Evolutionary conservation across 1,140 invertebrate genomes (phyloP).

Genomic region (Helicorthomorpha holstii): DNA sequence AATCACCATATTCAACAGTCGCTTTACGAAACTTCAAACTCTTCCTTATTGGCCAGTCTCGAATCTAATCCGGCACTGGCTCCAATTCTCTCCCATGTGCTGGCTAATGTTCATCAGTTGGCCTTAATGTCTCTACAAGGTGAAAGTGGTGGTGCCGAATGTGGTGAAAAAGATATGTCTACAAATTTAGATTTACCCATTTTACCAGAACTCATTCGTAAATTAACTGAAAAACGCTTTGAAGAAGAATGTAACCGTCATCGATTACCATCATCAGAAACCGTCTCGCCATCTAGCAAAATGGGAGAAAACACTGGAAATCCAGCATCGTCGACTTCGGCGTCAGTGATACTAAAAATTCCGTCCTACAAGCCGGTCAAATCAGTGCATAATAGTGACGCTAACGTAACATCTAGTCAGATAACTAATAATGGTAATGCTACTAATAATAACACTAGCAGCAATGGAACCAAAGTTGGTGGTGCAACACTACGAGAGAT

Average conservation of each 20-base stretch:
- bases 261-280: constrained; percentile 1
- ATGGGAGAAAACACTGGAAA: too few species aligned
- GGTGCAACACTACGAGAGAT: constrained; percentile 14
- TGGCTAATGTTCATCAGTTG: constrained; percentile 16
- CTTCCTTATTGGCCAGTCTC: constrained; percentile 1
- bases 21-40: background rate
- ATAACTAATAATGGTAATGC: background rate
- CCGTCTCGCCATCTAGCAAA: constrained; percentile 16
- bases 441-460: constrained; percentile 11
- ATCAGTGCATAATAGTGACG: constrained; percentile 1
- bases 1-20: background rate
- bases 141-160: constrained; percentile 4
- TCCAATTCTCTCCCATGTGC: constrained; percentile 15
- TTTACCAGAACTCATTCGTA: constrained; percentile 23
- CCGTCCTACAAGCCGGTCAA: constrained; percentile 62
- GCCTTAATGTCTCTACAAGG: constrained; percentile 9
- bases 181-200: constrained; percentile 18
- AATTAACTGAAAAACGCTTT: constrained; percentile 25
- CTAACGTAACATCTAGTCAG: constrained; percentile 1
- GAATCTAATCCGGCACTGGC: constrained; percentile 9
- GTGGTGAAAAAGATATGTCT: constrained; percentile 22
- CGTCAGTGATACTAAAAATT: constrained; percentile 73
- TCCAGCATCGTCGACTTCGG: too few species aligned
- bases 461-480: constrained; percentile 11
- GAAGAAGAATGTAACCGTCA: constrained; percentile 18